These are phyloP conservation scores for Acanthosepion esculentum DNA, from an alignment of 2,888 invertebrate genomes.

Conservation along the genomic window DNA sequence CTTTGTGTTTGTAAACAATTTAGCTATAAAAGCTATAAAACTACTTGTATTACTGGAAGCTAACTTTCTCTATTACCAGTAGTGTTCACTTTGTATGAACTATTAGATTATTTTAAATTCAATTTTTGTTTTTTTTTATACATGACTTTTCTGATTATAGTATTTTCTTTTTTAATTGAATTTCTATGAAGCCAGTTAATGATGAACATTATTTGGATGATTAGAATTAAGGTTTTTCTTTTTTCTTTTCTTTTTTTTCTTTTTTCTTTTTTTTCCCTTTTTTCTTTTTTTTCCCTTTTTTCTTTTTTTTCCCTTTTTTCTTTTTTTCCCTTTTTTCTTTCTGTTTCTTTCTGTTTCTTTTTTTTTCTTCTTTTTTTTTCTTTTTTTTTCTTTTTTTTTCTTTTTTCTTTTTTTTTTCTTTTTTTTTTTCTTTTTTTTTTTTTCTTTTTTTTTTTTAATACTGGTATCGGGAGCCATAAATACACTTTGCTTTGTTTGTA, in stretches of 20 bases:
- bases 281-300: no score
- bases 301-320: no score
- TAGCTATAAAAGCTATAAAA: neutral
- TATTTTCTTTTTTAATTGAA: neutral
- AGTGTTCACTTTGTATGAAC: slow-evolving; percentile 20
- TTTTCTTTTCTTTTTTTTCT: no score
- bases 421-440: no score
- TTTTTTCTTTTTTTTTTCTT: no score
- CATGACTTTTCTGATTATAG: no score
- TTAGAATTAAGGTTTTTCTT: neutral
- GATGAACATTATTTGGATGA: neutral
- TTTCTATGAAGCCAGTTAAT: neutral
- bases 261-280: no score
- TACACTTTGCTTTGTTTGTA: neutral
- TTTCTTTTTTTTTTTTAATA: no score
- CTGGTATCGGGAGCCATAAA: neutral
- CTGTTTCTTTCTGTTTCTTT: no score
- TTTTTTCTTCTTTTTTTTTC: neutral
- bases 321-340: no score
- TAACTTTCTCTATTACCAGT: neutral
- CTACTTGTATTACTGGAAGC: neutral
- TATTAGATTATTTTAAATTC: neutral
- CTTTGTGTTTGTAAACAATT: neutral
- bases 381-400: neutral
- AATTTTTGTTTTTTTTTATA: no score